Evolutionary conservation across 2,888 invertebrate species (phyloP).

Genomic region (Athalia rosae): DNA sequence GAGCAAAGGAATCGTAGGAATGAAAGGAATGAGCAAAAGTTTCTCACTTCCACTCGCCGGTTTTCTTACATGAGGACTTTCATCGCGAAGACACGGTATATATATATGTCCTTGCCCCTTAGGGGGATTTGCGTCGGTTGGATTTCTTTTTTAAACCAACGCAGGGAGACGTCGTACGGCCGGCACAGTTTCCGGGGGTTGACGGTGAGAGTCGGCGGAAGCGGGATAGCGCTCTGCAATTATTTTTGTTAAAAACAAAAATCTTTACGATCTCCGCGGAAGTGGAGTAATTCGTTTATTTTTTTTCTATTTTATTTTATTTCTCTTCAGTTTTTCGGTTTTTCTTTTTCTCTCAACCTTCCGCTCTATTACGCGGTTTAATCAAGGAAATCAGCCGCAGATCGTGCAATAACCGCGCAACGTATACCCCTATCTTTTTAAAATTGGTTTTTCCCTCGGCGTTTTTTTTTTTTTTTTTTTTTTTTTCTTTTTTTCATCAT

Average conservation of each 20-base stretch:
- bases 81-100: neutral
- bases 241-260: constrained; percentile 32
- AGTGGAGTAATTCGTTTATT: constrained; percentile 2
- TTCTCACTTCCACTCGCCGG: too few relatives aligned
- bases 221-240: neutral
- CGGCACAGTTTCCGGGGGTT: neutral
- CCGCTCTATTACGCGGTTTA: neutral
- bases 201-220: neutral
- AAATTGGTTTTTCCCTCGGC: neutral
- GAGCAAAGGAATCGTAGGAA: too few relatives aligned
- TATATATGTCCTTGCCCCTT: constrained; percentile 8
- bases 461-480: too few relatives aligned
- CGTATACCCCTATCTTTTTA: neutral
- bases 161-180: constrained; percentile 14
- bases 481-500: too few relatives aligned
- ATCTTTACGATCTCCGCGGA: neutral
- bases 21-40: constrained; percentile 9
- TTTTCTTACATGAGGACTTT: too few relatives aligned
- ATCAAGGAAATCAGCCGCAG: constrained; percentile 13
- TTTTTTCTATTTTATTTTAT: too few relatives aligned
- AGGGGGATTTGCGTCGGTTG: constrained; percentile 29
- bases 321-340: neutral
- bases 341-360: too few relatives aligned
- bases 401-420: constrained; percentile 20
- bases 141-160: constrained; percentile 8